Base-by-base conservation (phyloP, 1,140 invertebrate species). In the Euglossa dilemma region DNA sequence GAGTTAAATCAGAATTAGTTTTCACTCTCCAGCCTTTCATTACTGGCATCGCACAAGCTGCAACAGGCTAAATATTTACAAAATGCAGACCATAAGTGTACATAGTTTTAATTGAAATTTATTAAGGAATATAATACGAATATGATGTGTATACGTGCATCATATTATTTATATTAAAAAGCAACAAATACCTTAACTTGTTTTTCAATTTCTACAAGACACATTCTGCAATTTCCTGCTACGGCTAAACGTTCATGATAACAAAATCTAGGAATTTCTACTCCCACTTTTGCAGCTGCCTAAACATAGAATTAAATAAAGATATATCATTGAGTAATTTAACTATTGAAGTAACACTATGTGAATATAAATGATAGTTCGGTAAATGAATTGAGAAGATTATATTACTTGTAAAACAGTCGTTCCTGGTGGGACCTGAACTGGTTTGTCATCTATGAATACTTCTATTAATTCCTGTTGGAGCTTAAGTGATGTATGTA, bases 31-130 rank as follows among this genome's bases (percentile, higher is more conserved):
- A 97, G 7, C 99, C 99, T 94, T 99, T 99, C 98, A 99, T 99
- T 0, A 99, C 99, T 23, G 99, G 99, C 99, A 99, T 99, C 4
- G 99, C 99, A 95, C 99, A 99, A 12, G 99, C 99, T 67, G 99
- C 99, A n/a, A 99, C 98, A 11, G 99, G 99, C 96, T 99, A 96
- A 16, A 96, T 96, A 63, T 72, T 85, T 57, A 12, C 2, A 61
- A 3, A 57, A 67, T 23, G 36, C 59, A 36, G 6, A n/a, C 43
- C 28, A 73, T 77, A 72, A 25, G 79, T 23, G 43, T 43, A 20
- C 74, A 75, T 25, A 54, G 50, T 82, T 25, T 16, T n/a, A 45
- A 80, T 63, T 75, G 25, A 56, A 66, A 71, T 45, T 43, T 0
- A 57, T 47, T 59, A 59, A 6, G 23, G 14, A 11, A 25, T 43